Percentiles rank a stretch among this genome's conserved stretches.
Evolutionary conservation across 2,113 vertebrate species (phyloP).

Genomic region (Halcyon malimbica): DNA sequence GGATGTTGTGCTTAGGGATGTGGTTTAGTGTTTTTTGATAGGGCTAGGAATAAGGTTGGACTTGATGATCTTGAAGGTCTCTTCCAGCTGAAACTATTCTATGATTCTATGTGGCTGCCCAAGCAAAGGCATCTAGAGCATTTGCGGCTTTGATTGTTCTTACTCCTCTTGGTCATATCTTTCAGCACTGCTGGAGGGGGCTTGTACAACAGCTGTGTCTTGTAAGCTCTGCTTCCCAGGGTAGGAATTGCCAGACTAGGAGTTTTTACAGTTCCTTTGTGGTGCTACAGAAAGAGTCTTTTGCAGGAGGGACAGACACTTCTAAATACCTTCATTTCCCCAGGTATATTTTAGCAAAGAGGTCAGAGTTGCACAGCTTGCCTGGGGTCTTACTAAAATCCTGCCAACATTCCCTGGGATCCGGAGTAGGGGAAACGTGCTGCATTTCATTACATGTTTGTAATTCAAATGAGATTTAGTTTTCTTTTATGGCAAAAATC

Average conservation of each 20-base stretch:
- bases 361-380: background rate
- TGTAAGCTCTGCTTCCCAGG: background rate
- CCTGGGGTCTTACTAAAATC: background rate
- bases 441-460: background rate
- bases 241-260: background rate
- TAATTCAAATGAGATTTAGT: background rate
- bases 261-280: background rate
- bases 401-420: background rate
- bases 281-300: background rate
- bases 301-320: background rate
- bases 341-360: background rate
- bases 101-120: background rate
- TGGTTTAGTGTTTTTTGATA: too few species aligned
- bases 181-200: background rate
- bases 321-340: background rate
- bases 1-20: too few species aligned
- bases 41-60: too few species aligned
- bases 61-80: too few species aligned
- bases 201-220: background rate
- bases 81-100: too few species aligned
- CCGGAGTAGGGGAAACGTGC: accelerated
- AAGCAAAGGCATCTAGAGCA: background rate
- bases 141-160: background rate
- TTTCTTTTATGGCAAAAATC: background rate
- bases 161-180: accelerated